Evolutionary conservation across 2,113 vertebrate species (phyloP), one percentile per base, ranked within the genome.

Genomic region (Microtus pennsylvanicus): DNA sequence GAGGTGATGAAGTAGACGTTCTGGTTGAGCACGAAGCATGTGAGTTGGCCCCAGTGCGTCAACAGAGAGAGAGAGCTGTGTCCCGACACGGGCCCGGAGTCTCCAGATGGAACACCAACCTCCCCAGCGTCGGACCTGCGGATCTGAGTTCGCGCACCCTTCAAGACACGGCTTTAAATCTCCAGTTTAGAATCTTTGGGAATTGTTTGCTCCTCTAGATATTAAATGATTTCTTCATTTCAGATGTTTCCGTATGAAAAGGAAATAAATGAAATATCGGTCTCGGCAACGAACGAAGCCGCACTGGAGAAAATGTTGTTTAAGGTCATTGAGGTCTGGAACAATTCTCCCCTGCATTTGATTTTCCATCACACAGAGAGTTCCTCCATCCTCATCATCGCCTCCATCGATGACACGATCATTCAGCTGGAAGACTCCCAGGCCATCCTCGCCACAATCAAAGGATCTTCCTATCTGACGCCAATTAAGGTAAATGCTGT

Each of bases 381-480:
- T 7, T 89, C 78, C 22, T 70, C 96, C 12, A 61, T 97, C 63
- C 89, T 91, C 26, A 97, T 98, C 83, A 98, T 99, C 52, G 97
- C 98, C 16, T 98, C 98, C 10, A 63, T 97, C 7, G 98, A 98
- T 47, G 98, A 98, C 47, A 33, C 98, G n/a, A 14, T 97, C 42
- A 52, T 94, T 93, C 98, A 98, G 69, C 52, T 98, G 87, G 98
- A 99, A 86, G 98, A 99, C 19, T 98, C 98, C 92, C 98, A 98
- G 90, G 65, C 97, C 67, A 96, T 97, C 72, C 97, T 99, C 35
- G 78, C 95, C 58, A 97, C 97, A 47, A 91, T 98, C 85, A 98
- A 98, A 97, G 97, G 97, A 22, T 98, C 98, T 58, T 97, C 97
- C 67, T 98, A 98, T 85, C 76, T 97, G 7, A 95, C 50, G 38